Evolutionary conservation across 1,140 invertebrate species (phyloP).

Genomic region (Daktulosphaira vitifoliae): DNA sequence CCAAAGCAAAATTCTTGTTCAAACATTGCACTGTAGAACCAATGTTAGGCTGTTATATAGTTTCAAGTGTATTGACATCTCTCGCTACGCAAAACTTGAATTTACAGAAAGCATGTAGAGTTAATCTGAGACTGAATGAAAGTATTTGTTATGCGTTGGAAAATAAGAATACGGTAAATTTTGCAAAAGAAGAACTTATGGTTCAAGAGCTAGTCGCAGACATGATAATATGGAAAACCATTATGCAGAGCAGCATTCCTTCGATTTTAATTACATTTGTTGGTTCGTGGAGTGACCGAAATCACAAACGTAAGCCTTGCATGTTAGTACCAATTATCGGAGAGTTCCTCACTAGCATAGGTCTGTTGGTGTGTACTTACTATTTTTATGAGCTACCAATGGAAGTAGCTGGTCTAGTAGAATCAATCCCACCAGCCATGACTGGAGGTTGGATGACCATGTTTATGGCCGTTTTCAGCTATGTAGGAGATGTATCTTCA

Average conservation of each 20-base stretch:
- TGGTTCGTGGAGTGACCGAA: constrained; percentile 47
- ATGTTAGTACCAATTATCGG: constrained; percentile 73
- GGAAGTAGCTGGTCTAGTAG: constrained; percentile 63
- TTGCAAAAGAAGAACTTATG: constrained; percentile 55
- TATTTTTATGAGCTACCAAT: constrained; percentile 57
- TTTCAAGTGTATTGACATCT: constrained; percentile 63
- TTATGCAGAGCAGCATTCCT: constrained; percentile 64
- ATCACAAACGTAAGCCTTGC: constrained; percentile 68
- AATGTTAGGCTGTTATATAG: constrained; percentile 68
- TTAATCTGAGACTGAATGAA: constrained; percentile 61
- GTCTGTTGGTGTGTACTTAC: constrained; percentile 66
- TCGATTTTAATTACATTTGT: constrained; percentile 66
- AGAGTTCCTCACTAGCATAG: constrained; percentile 63
- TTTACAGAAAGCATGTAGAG: constrained; percentile 71
- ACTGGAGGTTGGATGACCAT: constrained; percentile 80
- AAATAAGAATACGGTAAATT: constrained; percentile 57
- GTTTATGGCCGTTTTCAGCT: constrained; percentile 82
- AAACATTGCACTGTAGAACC: constrained; percentile 66
- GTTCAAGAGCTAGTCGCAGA: constrained; percentile 60
- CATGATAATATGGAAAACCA: constrained; percentile 70
- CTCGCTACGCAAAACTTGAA: constrained; percentile 71
- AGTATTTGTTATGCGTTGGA: constrained; percentile 63
- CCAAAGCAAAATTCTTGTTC: constrained; percentile 42
- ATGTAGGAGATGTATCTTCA: constrained; percentile 74
- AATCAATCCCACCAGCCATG: constrained; percentile 65